Conservation (phyloP, 2,113 vertebrate species). For the Chloebia gouldiae region DNA sequence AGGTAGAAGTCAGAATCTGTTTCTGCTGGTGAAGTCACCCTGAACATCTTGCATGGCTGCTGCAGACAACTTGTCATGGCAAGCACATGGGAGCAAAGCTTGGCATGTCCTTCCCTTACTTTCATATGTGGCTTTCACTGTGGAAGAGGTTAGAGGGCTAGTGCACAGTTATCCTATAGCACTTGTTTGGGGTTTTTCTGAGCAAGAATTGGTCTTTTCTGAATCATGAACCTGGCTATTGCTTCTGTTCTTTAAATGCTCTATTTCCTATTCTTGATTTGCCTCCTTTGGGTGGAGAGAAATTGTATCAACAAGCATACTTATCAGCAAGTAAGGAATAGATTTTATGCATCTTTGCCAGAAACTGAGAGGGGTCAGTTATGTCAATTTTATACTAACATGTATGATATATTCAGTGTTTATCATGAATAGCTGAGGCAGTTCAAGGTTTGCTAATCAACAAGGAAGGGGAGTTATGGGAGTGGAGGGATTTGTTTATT, state of each 20-base stretch:
- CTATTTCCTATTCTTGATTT: neutral
- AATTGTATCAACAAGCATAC: neutral
- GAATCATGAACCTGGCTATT: neutral
- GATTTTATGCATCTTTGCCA: neutral
- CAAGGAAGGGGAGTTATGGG: neutral
- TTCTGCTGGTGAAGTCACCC: neutral
- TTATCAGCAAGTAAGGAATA: neutral
- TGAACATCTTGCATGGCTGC: neutral
- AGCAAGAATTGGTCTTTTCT: neutral
- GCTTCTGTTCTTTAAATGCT: neutral
- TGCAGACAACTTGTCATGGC: rapidly evolving
- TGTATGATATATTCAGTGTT: rapidly evolving
- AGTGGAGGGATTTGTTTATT: neutral
- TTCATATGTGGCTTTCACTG: neutral
- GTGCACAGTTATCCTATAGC: neutral
- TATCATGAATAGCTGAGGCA: neutral
- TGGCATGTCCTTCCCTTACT: neutral
- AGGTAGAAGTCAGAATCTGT: neutral
- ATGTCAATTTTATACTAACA: neutral
- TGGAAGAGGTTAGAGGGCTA: neutral
- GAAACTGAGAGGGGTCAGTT: neutral
- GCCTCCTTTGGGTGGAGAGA: neutral
- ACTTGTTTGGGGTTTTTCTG: rapidly evolving
- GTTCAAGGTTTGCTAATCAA: neutral
- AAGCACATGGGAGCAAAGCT: rapidly evolving